phyloP scores from a whole-genome alignment of 2,113 vertebrate species.

The Phrynosoma blainvillii region DNA sequence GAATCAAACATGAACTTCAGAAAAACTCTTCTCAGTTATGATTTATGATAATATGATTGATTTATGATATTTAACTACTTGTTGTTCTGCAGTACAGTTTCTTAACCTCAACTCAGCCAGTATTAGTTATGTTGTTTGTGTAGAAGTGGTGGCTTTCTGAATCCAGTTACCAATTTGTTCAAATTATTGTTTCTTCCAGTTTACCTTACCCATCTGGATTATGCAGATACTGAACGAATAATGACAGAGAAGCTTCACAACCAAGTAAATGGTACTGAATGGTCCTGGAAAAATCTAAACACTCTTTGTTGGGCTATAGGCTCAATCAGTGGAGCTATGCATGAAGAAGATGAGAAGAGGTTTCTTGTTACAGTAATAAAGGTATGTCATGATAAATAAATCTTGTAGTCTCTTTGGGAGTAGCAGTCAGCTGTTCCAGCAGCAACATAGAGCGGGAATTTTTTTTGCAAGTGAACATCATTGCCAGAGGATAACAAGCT shows the following conservation, averaged over 20 bases:
- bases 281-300: slow-evolving; percentile 99
- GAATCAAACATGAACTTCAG: too few relatives aligned
- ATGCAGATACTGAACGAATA: slow-evolving; percentile 96
- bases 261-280: slow-evolving; percentile 97
- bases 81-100: not conserved
- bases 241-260: slow-evolving; percentile 99
- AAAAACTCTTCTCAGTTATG: too few relatives aligned
- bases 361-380: slow-evolving; percentile 99
- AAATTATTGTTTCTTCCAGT: slow-evolving; percentile 75
- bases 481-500: not conserved
- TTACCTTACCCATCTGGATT: slow-evolving; percentile 98
- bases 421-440: not conserved
- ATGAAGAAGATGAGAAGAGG: slow-evolving; percentile 97
- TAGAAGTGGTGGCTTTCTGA: not conserved
- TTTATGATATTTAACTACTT: not conserved
- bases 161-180: not conserved
- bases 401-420: not conserved
- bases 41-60: not conserved
- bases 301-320: slow-evolving; percentile 98
- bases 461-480: not conserved
- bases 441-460: not conserved
- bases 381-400: slow-evolving; percentile 71
- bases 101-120: not conserved
- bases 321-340: slow-evolving; percentile 98
- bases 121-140: not conserved